These are phyloP conservation scores for Stichopus horrens DNA, from an alignment of 53 echinoderm and acorn worm genomes.

Conservation along the genomic window DNA sequence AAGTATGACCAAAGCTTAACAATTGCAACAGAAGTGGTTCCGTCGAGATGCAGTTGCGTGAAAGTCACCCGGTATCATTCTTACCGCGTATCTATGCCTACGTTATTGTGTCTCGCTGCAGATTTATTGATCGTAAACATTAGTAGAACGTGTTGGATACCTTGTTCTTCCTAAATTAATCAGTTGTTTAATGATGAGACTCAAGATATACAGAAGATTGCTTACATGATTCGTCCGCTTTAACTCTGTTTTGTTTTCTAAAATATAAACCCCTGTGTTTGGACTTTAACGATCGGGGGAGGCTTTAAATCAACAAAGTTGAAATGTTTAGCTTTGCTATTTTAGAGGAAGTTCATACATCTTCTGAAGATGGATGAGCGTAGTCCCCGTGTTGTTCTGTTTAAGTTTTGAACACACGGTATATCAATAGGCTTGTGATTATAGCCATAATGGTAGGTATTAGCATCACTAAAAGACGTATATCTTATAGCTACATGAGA, in stretches of 20 bases:
- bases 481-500: neutral
- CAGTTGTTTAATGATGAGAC: too few relatives aligned
- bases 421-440: neutral
- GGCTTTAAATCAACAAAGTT: conserved; percentile 12
- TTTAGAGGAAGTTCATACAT: neutral
- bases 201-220: too few relatives aligned
- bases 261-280: neutral
- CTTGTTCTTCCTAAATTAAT: too few relatives aligned
- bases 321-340: neutral
- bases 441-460: neutral
- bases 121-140: too few relatives aligned
- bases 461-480: neutral
- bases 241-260: conserved; percentile 5
- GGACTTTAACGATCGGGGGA: neutral
- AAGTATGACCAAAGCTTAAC: too few relatives aligned
- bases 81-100: too few relatives aligned
- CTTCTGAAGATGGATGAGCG: neutral
- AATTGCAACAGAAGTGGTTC: too few relatives aligned
- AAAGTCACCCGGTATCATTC: too few relatives aligned
- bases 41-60: too few relatives aligned
- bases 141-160: too few relatives aligned
- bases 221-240: neutral
- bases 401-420: neutral
- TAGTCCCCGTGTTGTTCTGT: neutral
- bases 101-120: too few relatives aligned